A percentile compares a stretch with the other conserved stretches of the same genome.
These are phyloP conservation scores for Apotomis capreana DNA, from an alignment of 2,888 invertebrate species.

Conservation along the genomic window DNA sequence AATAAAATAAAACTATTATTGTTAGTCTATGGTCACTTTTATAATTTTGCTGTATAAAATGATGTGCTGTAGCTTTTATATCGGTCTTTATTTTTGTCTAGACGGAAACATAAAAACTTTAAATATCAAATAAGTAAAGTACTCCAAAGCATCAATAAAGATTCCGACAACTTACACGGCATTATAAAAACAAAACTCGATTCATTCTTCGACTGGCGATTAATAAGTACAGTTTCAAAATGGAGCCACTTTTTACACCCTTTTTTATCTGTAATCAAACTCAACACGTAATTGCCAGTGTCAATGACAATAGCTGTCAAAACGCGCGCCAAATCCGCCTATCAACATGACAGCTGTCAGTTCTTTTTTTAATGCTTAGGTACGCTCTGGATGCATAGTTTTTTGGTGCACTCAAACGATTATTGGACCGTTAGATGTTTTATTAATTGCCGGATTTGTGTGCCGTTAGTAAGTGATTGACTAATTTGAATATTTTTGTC, in stretches of 20 bases:
- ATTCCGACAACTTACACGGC: not conserved
- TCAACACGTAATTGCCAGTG: slow-evolving; percentile 51
- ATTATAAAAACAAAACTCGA: not conserved
- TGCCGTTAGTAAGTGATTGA: slow-evolving; percentile 19
- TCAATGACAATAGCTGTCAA: slow-evolving; percentile 63
- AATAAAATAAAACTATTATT: not conserved
- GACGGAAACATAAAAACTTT: no score
- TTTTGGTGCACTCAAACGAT: slow-evolving; percentile 42
- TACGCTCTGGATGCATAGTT: slow-evolving; percentile 34
- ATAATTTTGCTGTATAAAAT: no score
- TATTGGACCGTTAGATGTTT: slow-evolving; percentile 34
- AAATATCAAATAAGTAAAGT: no score
- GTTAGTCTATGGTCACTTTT: no score
- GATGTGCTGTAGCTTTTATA: no score
- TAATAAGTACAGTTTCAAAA: slow-evolving; percentile 30
- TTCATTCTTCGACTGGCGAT: slow-evolving; percentile 1
- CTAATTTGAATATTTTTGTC: slow-evolving; percentile 11
- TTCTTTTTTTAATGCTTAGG: slow-evolving; percentile 24
- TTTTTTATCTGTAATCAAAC: slow-evolving; percentile 37
- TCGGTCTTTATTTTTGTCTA: no score
- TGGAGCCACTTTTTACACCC: slow-evolving; percentile 31
- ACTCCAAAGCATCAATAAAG: slow-evolving; percentile 5
- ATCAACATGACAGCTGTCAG: slow-evolving; percentile 69
- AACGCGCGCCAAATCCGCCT: slow-evolving; percentile 52
- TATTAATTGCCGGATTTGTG: slow-evolving; percentile 14